Base-by-base conservation (phyloP, 2,888 invertebrate genomes). In the Hipparchia sbordonii region DNA sequence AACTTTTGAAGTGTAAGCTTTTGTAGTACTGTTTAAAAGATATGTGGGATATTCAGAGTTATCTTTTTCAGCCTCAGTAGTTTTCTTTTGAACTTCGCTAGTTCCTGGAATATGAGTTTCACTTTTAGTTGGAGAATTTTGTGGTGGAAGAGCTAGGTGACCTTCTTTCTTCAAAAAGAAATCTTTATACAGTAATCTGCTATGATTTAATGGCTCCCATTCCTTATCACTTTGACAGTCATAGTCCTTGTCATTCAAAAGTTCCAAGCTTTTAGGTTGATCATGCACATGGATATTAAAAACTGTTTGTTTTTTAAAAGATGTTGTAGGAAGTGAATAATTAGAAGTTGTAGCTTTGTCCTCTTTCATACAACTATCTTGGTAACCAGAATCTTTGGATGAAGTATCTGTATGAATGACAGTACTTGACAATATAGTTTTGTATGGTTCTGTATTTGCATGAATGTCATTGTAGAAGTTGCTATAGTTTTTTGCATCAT, bases 1-100 rank as follows among this genome's bases (percentile, higher is more conserved):
- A 4, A 94, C 94, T 83, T 92, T 92, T 23, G 94, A 93, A 6
- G 94, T 94, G 72, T 94, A 94, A 0, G 92, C 90, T 86, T 93
- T 94, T 46, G 90, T 91, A 54, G 86, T 87, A 77, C 92, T 94
- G 74, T 93, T 91, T 2, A 85, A 83, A 75, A 94, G 85, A 80
- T 94, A 94, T 2, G 88, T 79, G 12, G 94, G 94, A 79, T 94
- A 94, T 72, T 91, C 88, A 67, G 83, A 77, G 77, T 85, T 85
- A 12, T 82, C 79, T 60, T 81, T 81, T 48, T 85, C 85, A 69
- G 79, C 81, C 45, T 84, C 83, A 52, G 76, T 72, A 72, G 85
- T 86, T 45, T 76, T 62, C 70, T 76, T 56, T 70, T 72, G 33
- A 68, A 74, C 10, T 76, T 89, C 87, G 76, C 79, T 87, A 10